phyloP scores from a whole-genome alignment of 2,113 vertebrate species.

The Puntigrus tetrazona region DNA sequence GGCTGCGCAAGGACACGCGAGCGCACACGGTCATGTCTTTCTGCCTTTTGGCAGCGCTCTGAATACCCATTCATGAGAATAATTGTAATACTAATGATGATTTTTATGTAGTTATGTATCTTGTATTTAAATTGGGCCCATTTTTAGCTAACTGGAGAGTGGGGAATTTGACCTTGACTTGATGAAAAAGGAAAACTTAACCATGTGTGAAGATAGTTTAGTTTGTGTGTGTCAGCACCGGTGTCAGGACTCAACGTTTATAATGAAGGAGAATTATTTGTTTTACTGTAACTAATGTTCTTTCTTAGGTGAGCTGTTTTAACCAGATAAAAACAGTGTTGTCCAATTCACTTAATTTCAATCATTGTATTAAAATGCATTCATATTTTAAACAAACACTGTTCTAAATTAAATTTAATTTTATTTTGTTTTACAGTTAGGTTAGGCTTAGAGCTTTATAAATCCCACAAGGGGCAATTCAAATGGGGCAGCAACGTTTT shows the following conservation, averaged over 20 bases:
- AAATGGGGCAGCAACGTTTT: too few species aligned
- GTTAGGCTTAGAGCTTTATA: too few species aligned
- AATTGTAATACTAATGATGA: slow-evolving; percentile 27
- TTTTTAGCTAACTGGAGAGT: background rate
- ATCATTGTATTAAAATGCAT: background rate
- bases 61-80: slow-evolving; percentile 33
- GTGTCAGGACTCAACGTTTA: background rate
- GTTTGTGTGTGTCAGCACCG: background rate
- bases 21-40: slow-evolving; percentile 4
- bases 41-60: slow-evolving; percentile 8
- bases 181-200: slow-evolving; percentile 19
- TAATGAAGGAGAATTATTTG: background rate
- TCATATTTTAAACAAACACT: background rate
- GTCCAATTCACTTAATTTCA: background rate
- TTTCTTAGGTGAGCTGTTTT: background rate
- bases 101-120: slow-evolving; percentile 34
- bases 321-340: background rate
- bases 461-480: too few species aligned
- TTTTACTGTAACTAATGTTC: background rate
- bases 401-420: too few species aligned
- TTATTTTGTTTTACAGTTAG: too few species aligned
- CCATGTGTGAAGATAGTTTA: background rate
- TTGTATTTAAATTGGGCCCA: background rate
- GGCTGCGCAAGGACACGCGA: slow-evolving; percentile 66
- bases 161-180: slow-evolving; percentile 36